Conservation (phyloP, 2,113 vertebrate genomes). For the Cyanoramphus novaezelandiae region DNA sequence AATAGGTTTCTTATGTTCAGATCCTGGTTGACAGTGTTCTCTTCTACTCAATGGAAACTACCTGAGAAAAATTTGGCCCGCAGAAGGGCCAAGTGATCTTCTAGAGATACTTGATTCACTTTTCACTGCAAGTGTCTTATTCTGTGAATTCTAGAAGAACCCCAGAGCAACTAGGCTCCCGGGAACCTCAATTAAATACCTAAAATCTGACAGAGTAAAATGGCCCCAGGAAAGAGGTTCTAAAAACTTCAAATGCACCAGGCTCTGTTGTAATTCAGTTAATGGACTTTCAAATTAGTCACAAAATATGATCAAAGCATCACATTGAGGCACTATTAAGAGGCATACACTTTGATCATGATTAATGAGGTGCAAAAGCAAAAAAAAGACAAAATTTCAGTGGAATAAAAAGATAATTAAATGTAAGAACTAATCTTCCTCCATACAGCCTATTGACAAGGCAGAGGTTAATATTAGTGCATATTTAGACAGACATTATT, state of each 20-base stretch:
- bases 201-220: background rate
- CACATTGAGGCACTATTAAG: constrained; percentile 33
- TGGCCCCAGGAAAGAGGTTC: constrained; percentile 8
- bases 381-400: background rate
- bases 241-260: constrained; percentile 15
- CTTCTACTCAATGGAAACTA: background rate
- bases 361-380: constrained; percentile 50
- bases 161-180: background rate
- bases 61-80: background rate
- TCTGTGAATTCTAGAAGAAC: background rate
- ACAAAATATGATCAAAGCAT: constrained; percentile 56
- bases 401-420: constrained; percentile 20
- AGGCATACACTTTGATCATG: constrained; percentile 59
- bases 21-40: background rate
- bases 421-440: background rate
- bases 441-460: background rate
- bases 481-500: background rate
- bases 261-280: background rate
- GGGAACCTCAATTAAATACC: background rate
- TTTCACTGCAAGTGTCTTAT: background rate
- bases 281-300: constrained; percentile 24
- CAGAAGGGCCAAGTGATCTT: background rate
- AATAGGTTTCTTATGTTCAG: background rate
- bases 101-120: background rate
- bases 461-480: constrained; percentile 8